phyloP scores from a whole-genome alignment of 2,888 invertebrate genomes.

The Xestia c-nigrum region DNA sequence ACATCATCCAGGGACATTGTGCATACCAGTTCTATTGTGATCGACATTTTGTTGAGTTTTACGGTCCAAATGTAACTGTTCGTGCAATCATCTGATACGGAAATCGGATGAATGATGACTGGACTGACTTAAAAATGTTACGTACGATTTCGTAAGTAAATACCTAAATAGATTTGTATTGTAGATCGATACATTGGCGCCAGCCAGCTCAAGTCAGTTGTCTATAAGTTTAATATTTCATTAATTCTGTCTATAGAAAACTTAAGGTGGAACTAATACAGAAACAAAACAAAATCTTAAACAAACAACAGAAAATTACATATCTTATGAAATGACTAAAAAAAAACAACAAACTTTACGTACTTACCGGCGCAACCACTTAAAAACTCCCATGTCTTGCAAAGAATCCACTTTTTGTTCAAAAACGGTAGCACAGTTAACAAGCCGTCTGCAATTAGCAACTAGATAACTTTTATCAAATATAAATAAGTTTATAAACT shows the following conservation, averaged over 20 bases:
- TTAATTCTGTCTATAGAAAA: background rate
- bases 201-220: conserved; percentile 10
- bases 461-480: conserved; percentile 62
- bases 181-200: background rate
- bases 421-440: conserved; percentile 61
- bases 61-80: conserved; percentile 44
- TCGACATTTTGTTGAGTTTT: conserved; percentile 55
- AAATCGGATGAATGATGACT: background rate
- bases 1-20: conserved; percentile 74
- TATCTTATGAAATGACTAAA: background rate
- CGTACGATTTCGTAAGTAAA: background rate
- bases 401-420: conserved; percentile 81
- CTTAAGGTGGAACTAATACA: no score
- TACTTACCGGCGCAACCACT: conserved; percentile 89
- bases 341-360: conserved; percentile 34
- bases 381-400: conserved; percentile 88
- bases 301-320: background rate
- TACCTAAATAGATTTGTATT: background rate
- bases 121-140: background rate
- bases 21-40: conserved; percentile 68
- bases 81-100: conserved; percentile 25
- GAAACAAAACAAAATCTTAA: background rate
- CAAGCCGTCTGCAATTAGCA: conserved; percentile 62
- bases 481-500: conserved; percentile 72
- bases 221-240: background rate